Evolutionary conservation across 2,888 invertebrate genomes (phyloP).

Genomic region (Rotaria macrura): DNA sequence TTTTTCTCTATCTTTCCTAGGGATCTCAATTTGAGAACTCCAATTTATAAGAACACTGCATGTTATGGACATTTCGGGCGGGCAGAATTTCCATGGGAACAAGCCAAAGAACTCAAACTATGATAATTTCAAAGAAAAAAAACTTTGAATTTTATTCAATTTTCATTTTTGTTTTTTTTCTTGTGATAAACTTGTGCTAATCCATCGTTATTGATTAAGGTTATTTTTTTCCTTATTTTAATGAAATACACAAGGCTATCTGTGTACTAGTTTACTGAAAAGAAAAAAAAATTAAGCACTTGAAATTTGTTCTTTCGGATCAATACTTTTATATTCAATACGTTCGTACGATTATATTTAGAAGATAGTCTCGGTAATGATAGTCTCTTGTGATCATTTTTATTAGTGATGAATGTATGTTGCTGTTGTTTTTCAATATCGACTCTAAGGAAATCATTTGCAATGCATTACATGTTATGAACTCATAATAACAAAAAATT

Average conservation of each 20-base stretch:
- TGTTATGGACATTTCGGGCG: constrained; percentile 97
- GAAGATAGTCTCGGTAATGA: too few species aligned
- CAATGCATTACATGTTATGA: too few species aligned
- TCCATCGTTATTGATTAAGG: neutral
- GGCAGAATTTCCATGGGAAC: constrained; percentile 89
- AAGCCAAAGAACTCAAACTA: constrained; percentile 61
- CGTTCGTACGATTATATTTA: too few species aligned
- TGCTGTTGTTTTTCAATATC: too few species aligned
- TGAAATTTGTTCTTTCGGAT: neutral
- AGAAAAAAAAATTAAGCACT: neutral
- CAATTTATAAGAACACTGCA: constrained; percentile 92
- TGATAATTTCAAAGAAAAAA: neutral
- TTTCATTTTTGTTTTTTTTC: neutral
- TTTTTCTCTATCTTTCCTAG: constrained; percentile 39
- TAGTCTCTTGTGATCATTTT: too few species aligned
- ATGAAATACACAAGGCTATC: neutral
- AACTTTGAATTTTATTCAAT: neutral
- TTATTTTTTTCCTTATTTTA: neutral
- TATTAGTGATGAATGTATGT: too few species aligned
- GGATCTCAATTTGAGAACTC: constrained; percentile 62
- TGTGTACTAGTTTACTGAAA: neutral
- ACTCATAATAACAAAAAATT: too few species aligned
- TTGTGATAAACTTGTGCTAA: neutral
- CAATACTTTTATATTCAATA: too few species aligned
- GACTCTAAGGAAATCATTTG: too few species aligned